Base-by-base conservation (phyloP, 2,888 invertebrate genomes). In the Cordilura impudica region DNA sequence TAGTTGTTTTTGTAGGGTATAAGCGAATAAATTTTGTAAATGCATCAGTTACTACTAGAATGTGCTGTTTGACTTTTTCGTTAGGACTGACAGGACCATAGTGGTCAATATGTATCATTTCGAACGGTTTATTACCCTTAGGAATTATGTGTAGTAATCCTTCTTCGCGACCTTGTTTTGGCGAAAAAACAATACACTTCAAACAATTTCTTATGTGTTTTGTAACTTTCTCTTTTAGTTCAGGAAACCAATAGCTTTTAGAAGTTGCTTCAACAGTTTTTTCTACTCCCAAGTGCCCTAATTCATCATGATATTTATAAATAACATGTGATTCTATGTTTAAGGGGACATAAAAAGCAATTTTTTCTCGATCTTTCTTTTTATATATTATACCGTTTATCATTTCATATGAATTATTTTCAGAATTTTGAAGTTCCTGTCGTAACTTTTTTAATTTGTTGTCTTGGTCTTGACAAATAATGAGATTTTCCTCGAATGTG, bases 301-400 rank as follows among this genome's bases (percentile, higher is more conserved):
- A 71, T 35, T 78, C 63, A 16, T 81, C 67, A 35, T 77, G 81
- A 35, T 78, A 81, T 12, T 67, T 81, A 18, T 65, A 81, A 7
- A 78, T n/a, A 1, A 80, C 63, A n/a, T 80, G 75, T 0, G 19
- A 16, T 23, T 72, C 69, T 69, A 75, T 80, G 7, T 54, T 69
- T 12, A 45, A 12, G 1, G 72, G 72, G 1, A 80, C 72, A 21
- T 47, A 75, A 66, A 81, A 81, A n/a, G n/a, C n/a, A n/a, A n/a
- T n/a, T n/a, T n/a, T n/a, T n/a, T n/a, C n/a, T n/a, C n/a, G n/a
- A n/a, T n/a, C n/a, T n/a, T n/a, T n/a, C n/a, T 78, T 78, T 8
- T 54, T 78, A 58, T 73, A 78, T 10, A 81, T 0, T 6, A 75
- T 29, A 2, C 78, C 76, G 39, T 81, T 69, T 16, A 75, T 49